phyloP scores from a whole-genome alignment of 2,797 vertebrate species.

The Enoplosus armatus region DNA sequence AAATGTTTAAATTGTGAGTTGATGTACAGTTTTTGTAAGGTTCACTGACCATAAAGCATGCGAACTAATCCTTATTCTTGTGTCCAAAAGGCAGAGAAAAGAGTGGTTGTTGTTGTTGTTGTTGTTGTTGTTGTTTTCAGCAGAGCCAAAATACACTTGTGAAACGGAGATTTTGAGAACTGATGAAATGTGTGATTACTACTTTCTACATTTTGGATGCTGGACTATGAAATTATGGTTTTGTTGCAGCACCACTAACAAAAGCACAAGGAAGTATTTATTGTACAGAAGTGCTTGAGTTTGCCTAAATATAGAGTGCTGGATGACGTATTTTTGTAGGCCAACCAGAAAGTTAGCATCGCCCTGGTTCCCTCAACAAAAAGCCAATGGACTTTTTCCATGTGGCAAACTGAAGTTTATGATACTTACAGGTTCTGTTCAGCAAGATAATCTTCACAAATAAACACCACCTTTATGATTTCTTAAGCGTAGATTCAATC shows the following conservation, averaged over 20 bases:
- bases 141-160: background rate
- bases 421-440: no score
- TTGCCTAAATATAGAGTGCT: conserved; percentile 1
- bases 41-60: background rate
- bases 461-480: no score
- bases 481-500: no score
- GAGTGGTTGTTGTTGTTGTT: background rate
- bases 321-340: no score
- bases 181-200: conserved; percentile 36
- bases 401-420: no score
- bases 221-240: conserved; percentile 41
- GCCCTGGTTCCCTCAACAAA: no score
- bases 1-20: background rate
- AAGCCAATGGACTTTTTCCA: no score
- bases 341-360: no score
- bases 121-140: background rate
- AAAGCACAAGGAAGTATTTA: background rate
- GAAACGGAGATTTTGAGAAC: conserved; percentile 15
- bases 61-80: background rate
- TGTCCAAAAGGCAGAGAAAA: background rate
- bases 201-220: conserved; percentile 32
- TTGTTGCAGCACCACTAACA: conserved; percentile 25
- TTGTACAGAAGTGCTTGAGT: conserved; percentile 9
- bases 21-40: background rate
- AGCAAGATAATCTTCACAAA: no score